Conservation (phyloP, 2,888 invertebrate species). For the Orgyia antiqua region DNA sequence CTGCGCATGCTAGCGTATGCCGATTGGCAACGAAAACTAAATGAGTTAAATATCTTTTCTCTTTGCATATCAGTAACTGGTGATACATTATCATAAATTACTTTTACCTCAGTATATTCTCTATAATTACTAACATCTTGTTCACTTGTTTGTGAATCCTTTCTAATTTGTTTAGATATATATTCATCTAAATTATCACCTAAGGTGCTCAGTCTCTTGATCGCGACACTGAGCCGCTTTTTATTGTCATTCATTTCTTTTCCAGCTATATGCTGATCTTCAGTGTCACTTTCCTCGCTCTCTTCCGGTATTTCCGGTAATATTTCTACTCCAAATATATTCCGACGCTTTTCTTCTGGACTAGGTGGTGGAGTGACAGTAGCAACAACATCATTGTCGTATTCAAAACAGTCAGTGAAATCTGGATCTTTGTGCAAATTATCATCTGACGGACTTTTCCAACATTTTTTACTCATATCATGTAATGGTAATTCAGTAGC, state of each 20-base stretch:
- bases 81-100: constrained; percentile 59
- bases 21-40: constrained; percentile 63
- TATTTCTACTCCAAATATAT: constrained; percentile 71
- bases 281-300: constrained; percentile 56
- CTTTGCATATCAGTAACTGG: constrained; percentile 65
- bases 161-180: constrained; percentile 61
- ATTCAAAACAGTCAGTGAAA: constrained; percentile 26
- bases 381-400: constrained; percentile 35
- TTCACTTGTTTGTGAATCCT: constrained; percentile 46
- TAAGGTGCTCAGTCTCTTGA: constrained; percentile 72
- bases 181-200: constrained; percentile 71
- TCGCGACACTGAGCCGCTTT: constrained; percentile 58
- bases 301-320: constrained; percentile 75
- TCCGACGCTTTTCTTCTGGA: constrained; percentile 66
- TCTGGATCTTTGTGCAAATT: constrained; percentile 47
- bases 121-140: constrained; percentile 37
- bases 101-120: constrained; percentile 59
- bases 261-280: constrained; percentile 28
- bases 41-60: constrained; percentile 65
- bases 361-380: constrained; percentile 67
- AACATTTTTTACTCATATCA: constrained; percentile 61
- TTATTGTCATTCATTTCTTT: constrained; percentile 40
- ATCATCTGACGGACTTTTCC: constrained; percentile 71
- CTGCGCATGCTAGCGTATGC: constrained; percentile 56
- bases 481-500: constrained; percentile 61